phyloP scores from a whole-genome alignment of 2,888 invertebrate genomes.

The Leptopilina syphax region DNA sequence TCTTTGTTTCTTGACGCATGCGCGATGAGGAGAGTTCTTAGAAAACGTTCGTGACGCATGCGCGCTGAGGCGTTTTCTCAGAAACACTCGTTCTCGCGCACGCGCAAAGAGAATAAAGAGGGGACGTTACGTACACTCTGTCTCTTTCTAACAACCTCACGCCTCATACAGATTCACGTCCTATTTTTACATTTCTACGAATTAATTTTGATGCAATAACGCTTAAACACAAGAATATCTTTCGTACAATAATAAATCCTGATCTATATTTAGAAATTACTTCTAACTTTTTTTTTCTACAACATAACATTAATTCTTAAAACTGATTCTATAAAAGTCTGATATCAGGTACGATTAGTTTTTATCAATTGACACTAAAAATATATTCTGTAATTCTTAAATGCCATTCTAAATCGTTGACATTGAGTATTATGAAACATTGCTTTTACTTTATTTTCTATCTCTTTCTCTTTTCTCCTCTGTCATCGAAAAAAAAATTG shows the following conservation, averaged over 20 bases:
- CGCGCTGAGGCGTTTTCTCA: too few species aligned
- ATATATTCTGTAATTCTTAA: conserved; percentile 2
- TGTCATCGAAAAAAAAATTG: too few species aligned
- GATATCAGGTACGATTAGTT: conserved; percentile 40
- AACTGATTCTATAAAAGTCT: conserved; percentile 10
- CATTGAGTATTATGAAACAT: conserved; percentile 19
- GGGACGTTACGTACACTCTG: too few species aligned
- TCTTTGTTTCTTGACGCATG: too few species aligned
- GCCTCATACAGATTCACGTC: too few species aligned
- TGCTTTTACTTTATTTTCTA: not conserved
- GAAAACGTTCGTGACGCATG: too few species aligned
- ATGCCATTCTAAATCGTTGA: conserved; percentile 7
- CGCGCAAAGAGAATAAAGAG: too few species aligned
- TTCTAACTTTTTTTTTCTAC: not conserved
- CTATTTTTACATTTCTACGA: too few species aligned
- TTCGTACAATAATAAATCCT: not conserved
- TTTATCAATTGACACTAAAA: conserved; percentile 30
- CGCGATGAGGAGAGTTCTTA: too few species aligned
- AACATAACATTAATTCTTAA: not conserved
- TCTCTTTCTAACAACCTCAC: too few species aligned
- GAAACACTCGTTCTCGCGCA: too few species aligned
- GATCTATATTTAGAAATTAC: not conserved
- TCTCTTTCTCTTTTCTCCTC: not conserved
- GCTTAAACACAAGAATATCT: not conserved
- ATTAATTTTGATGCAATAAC: not conserved